Evolutionary conservation across 2,888 invertebrate genomes (phyloP), one percentile per base, ranked within the genome.

Genomic region (Choreutis nemorana): DNA sequence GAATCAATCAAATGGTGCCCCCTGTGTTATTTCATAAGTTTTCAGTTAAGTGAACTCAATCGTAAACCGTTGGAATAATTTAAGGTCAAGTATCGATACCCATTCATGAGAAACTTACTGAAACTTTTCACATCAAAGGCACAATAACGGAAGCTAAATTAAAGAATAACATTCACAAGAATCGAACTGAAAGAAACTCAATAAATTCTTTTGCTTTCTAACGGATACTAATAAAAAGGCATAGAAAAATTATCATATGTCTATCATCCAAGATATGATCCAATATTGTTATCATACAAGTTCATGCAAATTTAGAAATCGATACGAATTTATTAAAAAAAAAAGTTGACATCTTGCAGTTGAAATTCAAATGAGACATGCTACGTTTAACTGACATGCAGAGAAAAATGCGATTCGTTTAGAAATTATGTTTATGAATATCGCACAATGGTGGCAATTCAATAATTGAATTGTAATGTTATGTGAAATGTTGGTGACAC

Each of bases 201-300:
- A 47, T 59, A 55, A 50, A 48, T 55, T 48, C 49, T 41, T 44
- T 42, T 40, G 40, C 45, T 45, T 41, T 39, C 40, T 49, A 53
- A 63, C 63, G 52, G 58, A 48, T 51, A 44, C 42, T 45, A 41
- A 44, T 42, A 7, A 28, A 36, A 40, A 48, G 54, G 42, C 50
- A 48, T 47, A 44, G 43, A 45, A 52, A 57, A 56, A 78, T 77
- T 78, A 59, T 41, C 78, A 78, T 78, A 77, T 44, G 73, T 77
- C 77, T 53, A 70, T 73, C 72, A 72, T 56, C 50, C 47, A 50
- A 50, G 64, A 70, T 64, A 71, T 68, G 65, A 71, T 68, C 62
- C 71, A 64, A 66, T 67, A 64, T 58, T 40, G 39, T 30, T 28
- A 66, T 60, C 66, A 68, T 59, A 43, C 45, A 34, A 44, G 49